Evolutionary conservation across 1,140 invertebrate species (phyloP).

Genomic region (Diorhabda sublineata): DNA sequence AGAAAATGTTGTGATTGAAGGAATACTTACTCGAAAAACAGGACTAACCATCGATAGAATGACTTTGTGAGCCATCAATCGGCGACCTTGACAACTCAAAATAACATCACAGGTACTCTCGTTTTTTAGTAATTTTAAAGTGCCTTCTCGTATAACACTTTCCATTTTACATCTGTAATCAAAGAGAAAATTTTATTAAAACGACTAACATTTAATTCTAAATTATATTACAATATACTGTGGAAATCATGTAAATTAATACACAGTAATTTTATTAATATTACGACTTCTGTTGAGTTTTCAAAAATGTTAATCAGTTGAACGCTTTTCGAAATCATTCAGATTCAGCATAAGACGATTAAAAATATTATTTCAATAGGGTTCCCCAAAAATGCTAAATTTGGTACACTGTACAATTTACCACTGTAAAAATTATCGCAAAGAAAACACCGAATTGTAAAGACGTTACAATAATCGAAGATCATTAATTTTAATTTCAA

Average conservation of each 20-base stretch:
- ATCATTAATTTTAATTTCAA: no score
- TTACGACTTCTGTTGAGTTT: not conserved
- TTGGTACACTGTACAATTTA: no score
- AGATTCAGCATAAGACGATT: no score
- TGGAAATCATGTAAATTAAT: not conserved
- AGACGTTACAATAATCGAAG: no score
- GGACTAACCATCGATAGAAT: slow-evolving; percentile 46
- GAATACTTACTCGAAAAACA: slow-evolving; percentile 39
- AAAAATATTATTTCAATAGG: no score
- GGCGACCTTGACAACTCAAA: slow-evolving; percentile 40
- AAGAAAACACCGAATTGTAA: no score
- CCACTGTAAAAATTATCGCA: no score
- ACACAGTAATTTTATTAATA: not conserved
- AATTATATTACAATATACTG: not conserved
- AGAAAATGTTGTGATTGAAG: not conserved
- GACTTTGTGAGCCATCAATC: slow-evolving; percentile 43
- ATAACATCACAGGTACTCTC: slow-evolving; percentile 44
- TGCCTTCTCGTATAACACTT: slow-evolving; percentile 40
- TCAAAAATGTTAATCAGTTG: no score
- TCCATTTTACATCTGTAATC: slow-evolving; percentile 38
- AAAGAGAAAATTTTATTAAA: slow-evolving; percentile 9
- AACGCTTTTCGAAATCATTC: no score
- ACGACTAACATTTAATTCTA: not conserved
- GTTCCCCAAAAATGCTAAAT: no score
- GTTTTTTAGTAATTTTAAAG: slow-evolving; percentile 36